Base-by-base conservation (phyloP, 2,888 invertebrate species). In the Oithona nana region DNA sequence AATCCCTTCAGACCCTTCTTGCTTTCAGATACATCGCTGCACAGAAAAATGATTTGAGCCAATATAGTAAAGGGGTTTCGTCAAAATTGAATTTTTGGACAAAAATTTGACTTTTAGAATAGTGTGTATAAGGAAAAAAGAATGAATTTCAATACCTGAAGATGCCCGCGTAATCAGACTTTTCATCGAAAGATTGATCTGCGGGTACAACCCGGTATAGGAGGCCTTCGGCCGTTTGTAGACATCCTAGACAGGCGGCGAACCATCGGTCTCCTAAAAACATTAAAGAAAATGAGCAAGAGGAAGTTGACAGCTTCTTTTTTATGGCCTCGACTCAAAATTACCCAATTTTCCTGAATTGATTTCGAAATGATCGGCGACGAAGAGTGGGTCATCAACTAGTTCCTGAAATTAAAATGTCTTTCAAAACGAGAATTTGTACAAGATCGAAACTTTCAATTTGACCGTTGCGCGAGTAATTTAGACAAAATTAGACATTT, bases 201-300 rank as follows among this genome's bases (percentile, higher is more conserved):
- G 88, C 88, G 0, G 90, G 90, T 57, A 92, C 88, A 48, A 90
- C 89, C 60, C 89, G 78, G 76, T 88, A 88, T 75, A 92, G 89
- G 1, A 92, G 78, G 30, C 88, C 89, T 70, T 88, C 86, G 72
- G 84, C 83, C 59, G 87, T 79, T 74, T 85, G 86, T 51, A 92
- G 75, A 20, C 88, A 83, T 1, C 88, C 88, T 52, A 92, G 76
- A 68, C 89, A 88, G 1, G 88, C 88, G 1, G 88, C 86, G 69
- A 92, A 77, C 90, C 90, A 92, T 68, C 84, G 81, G 75, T 92
- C 90, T 62, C 90, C 87, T 87, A 76, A 8, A 76, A 39, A 16
- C n/a, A 59, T 16, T 30, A 16, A 60, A 57, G 20, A 20, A 48
- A 39, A 39, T 39, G 6, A 39, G 6, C 39, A 6, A 39, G 39